Evolutionary conservation across 2,797 vertebrate species (phyloP).

Genomic region (Agapornis canus): DNA sequence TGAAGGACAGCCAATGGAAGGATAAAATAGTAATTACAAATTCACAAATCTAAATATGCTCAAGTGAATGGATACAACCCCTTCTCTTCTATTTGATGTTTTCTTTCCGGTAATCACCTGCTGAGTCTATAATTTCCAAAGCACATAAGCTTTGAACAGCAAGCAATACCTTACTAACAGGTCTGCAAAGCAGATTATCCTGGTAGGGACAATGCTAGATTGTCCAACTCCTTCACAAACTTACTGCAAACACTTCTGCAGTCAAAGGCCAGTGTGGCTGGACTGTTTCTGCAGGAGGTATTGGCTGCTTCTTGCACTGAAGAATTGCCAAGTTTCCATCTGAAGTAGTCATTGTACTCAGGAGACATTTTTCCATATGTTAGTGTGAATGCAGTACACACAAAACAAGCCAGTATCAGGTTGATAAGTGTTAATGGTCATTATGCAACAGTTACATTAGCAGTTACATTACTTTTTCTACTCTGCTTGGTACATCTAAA

Average conservation of each 20-base stretch:
- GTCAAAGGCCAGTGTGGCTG: background rate
- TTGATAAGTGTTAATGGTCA: background rate
- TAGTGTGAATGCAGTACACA: background rate
- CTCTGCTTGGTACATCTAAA: background rate
- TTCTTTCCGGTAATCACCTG: background rate
- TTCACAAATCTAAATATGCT: background rate
- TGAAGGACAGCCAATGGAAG: background rate
- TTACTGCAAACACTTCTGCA: background rate
- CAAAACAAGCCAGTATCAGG: background rate
- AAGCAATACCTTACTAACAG: background rate
- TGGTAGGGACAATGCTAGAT: background rate
- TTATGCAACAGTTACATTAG: background rate
- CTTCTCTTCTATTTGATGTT: background rate
- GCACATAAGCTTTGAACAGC: background rate
- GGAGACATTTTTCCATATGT: background rate
- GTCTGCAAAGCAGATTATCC: background rate
- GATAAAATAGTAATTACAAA: background rate
- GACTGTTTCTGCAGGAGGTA: background rate
- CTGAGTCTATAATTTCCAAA: background rate
- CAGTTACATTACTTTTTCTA: background rate
- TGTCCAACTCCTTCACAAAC: background rate
- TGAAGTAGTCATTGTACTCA: slow-evolving; percentile 6
- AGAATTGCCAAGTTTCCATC: slow-evolving; percentile 6
- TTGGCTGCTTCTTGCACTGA: background rate
- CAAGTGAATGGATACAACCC: background rate